A percentile compares a stretch with the other conserved stretches of the same genome.
phyloP scores from a whole-genome alignment of 1,140 invertebrate species.

The Metaphire vulgaris region DNA sequence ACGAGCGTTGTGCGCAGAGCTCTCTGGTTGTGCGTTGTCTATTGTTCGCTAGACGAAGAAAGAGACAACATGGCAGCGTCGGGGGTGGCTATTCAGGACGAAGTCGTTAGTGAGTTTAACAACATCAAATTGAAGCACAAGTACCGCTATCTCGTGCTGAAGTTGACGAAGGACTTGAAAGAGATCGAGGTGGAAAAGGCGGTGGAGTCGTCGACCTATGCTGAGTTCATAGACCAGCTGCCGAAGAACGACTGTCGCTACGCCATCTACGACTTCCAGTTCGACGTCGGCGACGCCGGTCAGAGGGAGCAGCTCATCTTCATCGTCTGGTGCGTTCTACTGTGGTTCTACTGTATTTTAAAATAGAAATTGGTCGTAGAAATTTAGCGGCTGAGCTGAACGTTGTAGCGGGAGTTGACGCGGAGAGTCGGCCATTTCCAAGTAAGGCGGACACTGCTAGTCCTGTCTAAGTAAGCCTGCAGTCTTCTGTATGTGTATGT shows the following conservation, averaged over 20 bases:
- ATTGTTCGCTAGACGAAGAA: neutral
- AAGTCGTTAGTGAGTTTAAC: constrained; percentile 37
- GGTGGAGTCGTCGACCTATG: constrained; percentile 21
- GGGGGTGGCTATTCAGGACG: constrained; percentile 39
- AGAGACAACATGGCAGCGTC: constrained; percentile 32
- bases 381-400: too few relatives aligned
- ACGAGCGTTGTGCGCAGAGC: neutral
- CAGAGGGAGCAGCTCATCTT: constrained; percentile 25
- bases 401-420: too few relatives aligned
- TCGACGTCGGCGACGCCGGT: constrained; percentile 30
- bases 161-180: constrained; percentile 36
- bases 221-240: constrained; percentile 13
- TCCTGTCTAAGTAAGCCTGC: too few relatives aligned
- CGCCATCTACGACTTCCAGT: constrained; percentile 39
- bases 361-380: too few relatives aligned
- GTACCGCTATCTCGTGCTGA: constrained; percentile 39
- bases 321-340: constrained; percentile 26
- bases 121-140: constrained; percentile 41
- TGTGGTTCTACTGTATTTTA: too few relatives aligned
- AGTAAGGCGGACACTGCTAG: too few relatives aligned
- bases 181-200: constrained; percentile 40
- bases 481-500: too few relatives aligned
- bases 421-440: too few relatives aligned
- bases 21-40: neutral
- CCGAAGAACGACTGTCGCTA: constrained; percentile 65